Evolutionary conservation across 1,140 invertebrate species (phyloP).

Genomic region (Drosophila orosa): DNA sequence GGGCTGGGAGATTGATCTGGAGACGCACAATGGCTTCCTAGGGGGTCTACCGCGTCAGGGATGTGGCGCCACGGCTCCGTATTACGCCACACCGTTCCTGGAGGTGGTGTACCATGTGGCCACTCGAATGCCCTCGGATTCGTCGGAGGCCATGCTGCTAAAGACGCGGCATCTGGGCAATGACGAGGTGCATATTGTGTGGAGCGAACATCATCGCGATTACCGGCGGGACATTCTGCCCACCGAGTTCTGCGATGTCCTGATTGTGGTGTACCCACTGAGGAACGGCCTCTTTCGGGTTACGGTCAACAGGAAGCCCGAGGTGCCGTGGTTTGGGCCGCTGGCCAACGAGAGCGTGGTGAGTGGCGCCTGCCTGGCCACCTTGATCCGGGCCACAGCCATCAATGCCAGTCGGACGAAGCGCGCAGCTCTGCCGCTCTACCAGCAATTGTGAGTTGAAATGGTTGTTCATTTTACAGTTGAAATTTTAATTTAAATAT

Average conservation of each 20-base stretch:
- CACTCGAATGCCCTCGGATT: conserved; percentile 97
- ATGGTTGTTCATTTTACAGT: not conserved
- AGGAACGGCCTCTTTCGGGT: conserved; percentile 92
- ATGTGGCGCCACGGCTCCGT: conserved; percentile 96
- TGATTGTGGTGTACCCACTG: conserved; percentile 98
- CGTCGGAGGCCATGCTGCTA: conserved; percentile 93
- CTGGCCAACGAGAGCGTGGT: conserved; percentile 97
- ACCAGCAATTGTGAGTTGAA: conserved; percentile 94
- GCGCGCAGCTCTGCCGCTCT: conserved; percentile 93
- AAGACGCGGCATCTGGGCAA: conserved; percentile 99
- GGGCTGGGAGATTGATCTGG: conserved; percentile 98
- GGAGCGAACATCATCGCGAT: conserved; percentile 98
- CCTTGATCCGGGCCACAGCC: conserved; percentile 95
- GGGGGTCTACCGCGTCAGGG: conserved; percentile 97
- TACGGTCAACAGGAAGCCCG: conserved; percentile 93
- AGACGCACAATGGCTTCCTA: conserved; percentile 97
- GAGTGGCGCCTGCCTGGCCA: conserved; percentile 92
- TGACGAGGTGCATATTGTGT: conserved; percentile 99
- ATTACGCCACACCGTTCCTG: conserved; percentile 96
- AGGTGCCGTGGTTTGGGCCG: conserved; percentile 97
- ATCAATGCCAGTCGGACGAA: conserved; percentile 96
- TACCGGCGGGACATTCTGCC: conserved; percentile 98
- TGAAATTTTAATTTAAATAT: not conserved
- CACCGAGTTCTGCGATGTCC: conserved; percentile 99
- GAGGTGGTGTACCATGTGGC: conserved; percentile 98